phyloP scores from a whole-genome alignment of 2,797 vertebrate genomes.

The Epinephelus coioides region DNA sequence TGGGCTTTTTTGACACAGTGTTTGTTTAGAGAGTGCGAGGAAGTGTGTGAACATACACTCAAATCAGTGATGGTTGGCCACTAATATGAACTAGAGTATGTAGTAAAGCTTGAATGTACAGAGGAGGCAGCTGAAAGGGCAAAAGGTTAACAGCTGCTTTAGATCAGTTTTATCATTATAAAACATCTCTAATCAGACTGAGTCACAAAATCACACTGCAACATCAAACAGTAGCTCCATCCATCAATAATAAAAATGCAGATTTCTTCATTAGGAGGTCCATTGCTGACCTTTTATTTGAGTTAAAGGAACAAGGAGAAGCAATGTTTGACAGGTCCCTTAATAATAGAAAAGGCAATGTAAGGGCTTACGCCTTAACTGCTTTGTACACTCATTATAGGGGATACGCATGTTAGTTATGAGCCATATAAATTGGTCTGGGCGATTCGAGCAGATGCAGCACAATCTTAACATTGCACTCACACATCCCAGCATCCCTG shows the following conservation, averaged over 20 bases:
- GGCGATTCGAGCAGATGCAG: conserved; percentile 22
- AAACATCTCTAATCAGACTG: conserved; percentile 1
- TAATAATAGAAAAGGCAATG: not conserved
- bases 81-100: not conserved
- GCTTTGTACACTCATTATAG: conserved; percentile 17
- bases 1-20: conserved; percentile 50
- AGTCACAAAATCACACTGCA: conserved; percentile 4
- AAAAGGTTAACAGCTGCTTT: conserved; percentile 9
- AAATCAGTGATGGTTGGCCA: conserved; percentile 19
- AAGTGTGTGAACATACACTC: conserved; percentile 9
- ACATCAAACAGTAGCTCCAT: not conserved
- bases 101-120: conserved; percentile 12
- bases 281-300: conserved; percentile 11
- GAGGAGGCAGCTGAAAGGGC: not conserved
- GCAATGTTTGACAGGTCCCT: not conserved
- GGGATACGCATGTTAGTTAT: conserved; percentile 4
- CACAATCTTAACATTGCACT: conserved; percentile 26
- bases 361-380: not conserved
- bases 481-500: conserved; percentile 18
- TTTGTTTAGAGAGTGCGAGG: conserved; percentile 51
- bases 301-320: not conserved
- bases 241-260: not conserved
- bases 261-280: not conserved
- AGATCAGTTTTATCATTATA: not conserved
- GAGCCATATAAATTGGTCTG: conserved; percentile 15